phyloP scores from a whole-genome alignment of 2,797 vertebrate genomes.

The Anolis apletophallus region DNA sequence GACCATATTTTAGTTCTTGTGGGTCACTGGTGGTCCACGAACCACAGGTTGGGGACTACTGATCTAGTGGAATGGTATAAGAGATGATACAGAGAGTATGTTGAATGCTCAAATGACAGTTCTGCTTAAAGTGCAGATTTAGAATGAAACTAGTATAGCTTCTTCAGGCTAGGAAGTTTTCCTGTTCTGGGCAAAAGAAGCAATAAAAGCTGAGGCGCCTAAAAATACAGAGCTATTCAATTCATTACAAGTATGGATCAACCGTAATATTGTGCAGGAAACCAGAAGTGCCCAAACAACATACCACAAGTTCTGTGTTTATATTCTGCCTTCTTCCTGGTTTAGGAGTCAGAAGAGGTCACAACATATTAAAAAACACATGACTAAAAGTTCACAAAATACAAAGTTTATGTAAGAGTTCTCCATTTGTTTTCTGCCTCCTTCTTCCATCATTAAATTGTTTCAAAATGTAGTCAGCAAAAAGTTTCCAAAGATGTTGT shows the following conservation, averaged over 20 bases:
- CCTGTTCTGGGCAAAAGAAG: not conserved
- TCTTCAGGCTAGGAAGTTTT: not conserved
- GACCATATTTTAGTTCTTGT: too few relatives aligned
- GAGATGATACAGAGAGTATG: not conserved
- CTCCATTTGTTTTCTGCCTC: slow-evolving; percentile 5
- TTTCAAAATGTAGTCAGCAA: slow-evolving; percentile 60
- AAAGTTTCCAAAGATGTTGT: slow-evolving; percentile 28
- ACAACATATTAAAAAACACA: too few relatives aligned
- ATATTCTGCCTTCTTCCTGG: too few relatives aligned
- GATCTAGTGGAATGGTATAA: not conserved
- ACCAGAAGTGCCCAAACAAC: not conserved
- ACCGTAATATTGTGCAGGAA: not conserved
- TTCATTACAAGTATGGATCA: not conserved
- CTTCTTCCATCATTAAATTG: slow-evolving; percentile 12
- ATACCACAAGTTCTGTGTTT: not conserved
- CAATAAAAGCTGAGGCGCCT: not conserved
- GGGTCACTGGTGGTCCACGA: too few relatives aligned
- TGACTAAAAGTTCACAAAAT: too few relatives aligned
- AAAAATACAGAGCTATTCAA: not conserved
- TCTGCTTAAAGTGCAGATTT: not conserved
- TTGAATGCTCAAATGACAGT: not conserved
- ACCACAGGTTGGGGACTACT: too few relatives aligned
- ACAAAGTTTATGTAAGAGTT: not conserved
- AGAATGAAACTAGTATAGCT: not conserved
- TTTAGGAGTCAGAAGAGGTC: too few relatives aligned